These are phyloP conservation scores for Enteromius paludinosus DNA, from an alignment of 2,797 vertebrate species.

Conservation along the genomic window DNA sequence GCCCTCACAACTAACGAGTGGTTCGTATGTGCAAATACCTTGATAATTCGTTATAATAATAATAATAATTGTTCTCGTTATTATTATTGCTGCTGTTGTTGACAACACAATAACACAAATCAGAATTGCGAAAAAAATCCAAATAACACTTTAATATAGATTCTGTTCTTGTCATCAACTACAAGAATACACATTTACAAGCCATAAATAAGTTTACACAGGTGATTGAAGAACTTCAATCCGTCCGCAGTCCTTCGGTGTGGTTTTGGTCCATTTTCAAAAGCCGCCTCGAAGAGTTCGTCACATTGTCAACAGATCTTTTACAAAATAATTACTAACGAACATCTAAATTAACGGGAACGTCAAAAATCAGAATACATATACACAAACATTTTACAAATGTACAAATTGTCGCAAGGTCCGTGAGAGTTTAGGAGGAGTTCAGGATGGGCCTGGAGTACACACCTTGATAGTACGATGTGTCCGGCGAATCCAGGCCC, in stretches of 20 bases:
- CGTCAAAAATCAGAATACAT: slow-evolving; percentile 82
- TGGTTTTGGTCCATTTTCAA: slow-evolving; percentile 78
- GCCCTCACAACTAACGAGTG: not conserved
- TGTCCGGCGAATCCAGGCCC: slow-evolving; percentile 91
- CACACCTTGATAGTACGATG: slow-evolving; percentile 96
- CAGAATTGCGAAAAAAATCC: slow-evolving; percentile 77
- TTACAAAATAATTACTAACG: slow-evolving; percentile 82
- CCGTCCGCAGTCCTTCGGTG: slow-evolving; percentile 82
- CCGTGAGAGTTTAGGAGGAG: slow-evolving; percentile 86
- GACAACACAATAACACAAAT: not conserved
- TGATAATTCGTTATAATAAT: not conserved
- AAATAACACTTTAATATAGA: slow-evolving; percentile 97
- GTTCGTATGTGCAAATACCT: not conserved
- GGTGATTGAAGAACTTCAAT: slow-evolving; percentile 88
- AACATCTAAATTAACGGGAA: slow-evolving; percentile 83
- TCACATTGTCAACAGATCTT: slow-evolving; percentile 71
- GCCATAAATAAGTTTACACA: slow-evolving; percentile 99
- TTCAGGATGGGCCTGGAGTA: slow-evolving; percentile 98
- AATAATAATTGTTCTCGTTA: not conserved
- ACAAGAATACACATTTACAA: slow-evolving; percentile 96
- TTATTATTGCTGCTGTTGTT: slow-evolving; percentile 29
- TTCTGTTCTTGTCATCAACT: slow-evolving; percentile 85
- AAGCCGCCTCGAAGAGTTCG: slow-evolving; percentile 69
- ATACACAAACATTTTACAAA: slow-evolving; percentile 85
- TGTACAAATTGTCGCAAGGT: slow-evolving; percentile 79